Base-by-base conservation (phyloP, 2,113 vertebrate genomes). In the Podarcis cretensis region DNA sequence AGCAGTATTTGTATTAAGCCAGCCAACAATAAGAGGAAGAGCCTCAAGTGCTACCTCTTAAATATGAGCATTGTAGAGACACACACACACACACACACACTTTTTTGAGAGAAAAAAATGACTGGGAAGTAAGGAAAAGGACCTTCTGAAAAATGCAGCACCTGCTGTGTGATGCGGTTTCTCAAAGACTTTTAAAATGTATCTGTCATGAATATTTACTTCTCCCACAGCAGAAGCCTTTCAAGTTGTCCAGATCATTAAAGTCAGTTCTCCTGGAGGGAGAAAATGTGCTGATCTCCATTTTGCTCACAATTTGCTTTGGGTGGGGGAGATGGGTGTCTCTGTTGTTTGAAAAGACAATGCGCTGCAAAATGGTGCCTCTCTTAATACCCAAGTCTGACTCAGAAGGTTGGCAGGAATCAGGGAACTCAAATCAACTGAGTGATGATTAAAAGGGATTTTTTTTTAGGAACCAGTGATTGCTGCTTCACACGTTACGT, bases 181-280 rank as follows among this genome's bases (percentile, higher is more conserved):
- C 66, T 48, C 27, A 30, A 69, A 87, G 40, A 74, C 76, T 83
- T 83, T 78, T 20, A 90, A 90, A 91, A 87, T 0, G 0, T 54
- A 89, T 79, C 73, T 21, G n/a, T 90, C 86, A 85, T 93, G 81
- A 95, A 94, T 94, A 95, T 94, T 95, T 90, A 87, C 82, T 91
- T 71, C 21, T 80, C 91, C 91, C 9, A 66, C 65, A 82, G 90
- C 91, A 91, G 90, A 89, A 95, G 88, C 83, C 89, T 95, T 92
- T 94, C 90, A 93, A 86, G 84, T 91, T 92, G 83, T 92, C 89
- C 91, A 89, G 2, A 90, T 93, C 89, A 87, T 90, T 95, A 90
- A 95, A 94, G 90, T 86, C 66, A 75, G 13, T 90, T 90, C 92
- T 95, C 68, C 88, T 77, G 75, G 81, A 92, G 81, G 89, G 79